Conservation (phyloP, 1,140 invertebrate genomes). For the Drosophila triauraria region DNA sequence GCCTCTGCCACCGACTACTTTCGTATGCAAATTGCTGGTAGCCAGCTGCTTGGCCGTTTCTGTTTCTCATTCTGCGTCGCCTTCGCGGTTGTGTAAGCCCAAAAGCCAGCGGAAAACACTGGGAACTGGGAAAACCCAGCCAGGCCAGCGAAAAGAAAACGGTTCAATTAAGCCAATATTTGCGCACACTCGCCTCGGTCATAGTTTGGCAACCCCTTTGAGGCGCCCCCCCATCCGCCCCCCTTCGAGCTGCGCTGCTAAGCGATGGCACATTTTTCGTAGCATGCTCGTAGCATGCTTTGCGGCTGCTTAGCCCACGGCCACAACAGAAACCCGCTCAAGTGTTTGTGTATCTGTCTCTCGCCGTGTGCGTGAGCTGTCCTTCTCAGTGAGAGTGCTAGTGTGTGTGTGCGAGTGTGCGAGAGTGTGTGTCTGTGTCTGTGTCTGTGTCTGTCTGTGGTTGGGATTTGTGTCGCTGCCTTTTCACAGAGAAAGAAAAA, state of each 20-base stretch:
- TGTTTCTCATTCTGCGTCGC: conserved; percentile 15
- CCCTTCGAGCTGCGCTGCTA: conserved; percentile 28
- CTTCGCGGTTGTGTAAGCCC: conserved; percentile 31
- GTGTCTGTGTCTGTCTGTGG: conserved; percentile 32
- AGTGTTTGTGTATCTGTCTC: conserved; percentile 51
- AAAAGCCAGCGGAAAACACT: conserved; percentile 19
- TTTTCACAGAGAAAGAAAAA: conserved; percentile 18
- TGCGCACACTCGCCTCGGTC: conserved; percentile 70
- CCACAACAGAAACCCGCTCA: conserved; percentile 39
- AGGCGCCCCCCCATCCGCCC: background rate
- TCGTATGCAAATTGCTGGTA: conserved; percentile 69
- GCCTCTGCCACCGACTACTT: conserved; percentile 29
- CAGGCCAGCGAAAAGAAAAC: conserved; percentile 37
- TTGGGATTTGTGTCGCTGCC: conserved; percentile 40
- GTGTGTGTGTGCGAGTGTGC: conserved; percentile 2
- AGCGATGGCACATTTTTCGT: conserved; percentile 66
- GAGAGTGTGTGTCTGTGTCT: conserved; percentile 15
- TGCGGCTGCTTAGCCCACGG: conserved; percentile 60
- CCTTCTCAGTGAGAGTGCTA: background rate
- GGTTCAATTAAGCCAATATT: conserved; percentile 80
- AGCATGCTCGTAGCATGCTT: conserved; percentile 72
- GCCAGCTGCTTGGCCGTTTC: conserved; percentile 12
- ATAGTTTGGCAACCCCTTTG: conserved; percentile 22
- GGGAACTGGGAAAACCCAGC: conserved; percentile 14
- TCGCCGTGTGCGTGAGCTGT: conserved; percentile 19